Base-by-base conservation (phyloP, 2,888 invertebrate genomes). In the Nasonia oneida region DNA sequence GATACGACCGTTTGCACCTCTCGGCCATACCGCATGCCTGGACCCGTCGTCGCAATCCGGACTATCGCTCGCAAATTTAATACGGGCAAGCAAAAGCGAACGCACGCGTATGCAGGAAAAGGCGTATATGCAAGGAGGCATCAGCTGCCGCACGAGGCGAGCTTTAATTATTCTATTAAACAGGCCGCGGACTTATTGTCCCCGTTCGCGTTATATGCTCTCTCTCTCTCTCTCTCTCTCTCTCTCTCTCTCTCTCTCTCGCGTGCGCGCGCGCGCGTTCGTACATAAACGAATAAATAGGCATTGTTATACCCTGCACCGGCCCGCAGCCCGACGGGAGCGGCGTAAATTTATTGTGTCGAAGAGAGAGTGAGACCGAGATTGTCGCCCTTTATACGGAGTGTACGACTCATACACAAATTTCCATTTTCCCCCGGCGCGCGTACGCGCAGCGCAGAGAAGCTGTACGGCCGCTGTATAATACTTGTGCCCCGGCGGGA, bases 141-240 rank as follows among this genome's bases (percentile, higher is more conserved):
- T 92, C 93, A 92, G 93, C 92, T 93, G 92, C 92, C 89, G 90
- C 23, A 89, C 90, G 90, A 92, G 91, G 91, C 90, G 4, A 37
- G 91, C 93, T 92, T 92, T 93, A 93, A 93, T 93, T 93, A 92
- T 93, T 93, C 93, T 92, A 92, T 93, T 93, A 92, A 93, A 92
- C 91, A 90, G 91, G 89, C 90, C 91, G 90, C 91, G 91, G 90
- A 91, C 91, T 92, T 91, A 92, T 92, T 92, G 93, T 91, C 67
- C 84, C 83, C 47, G 50, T 74, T 84, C 47, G 81, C 76, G 47
- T 77, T 81, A 73, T 81, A 71, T 12, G 47, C 29, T 29, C 29
- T 29, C 29, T 29, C 29, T 29, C 23, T 23, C 0, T 23, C 23
- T 23, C 23, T 23, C 23, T 23, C 57, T 4, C 23, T 8, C 37